These are phyloP conservation scores for Heterocephalus glaber DNA, from an alignment of 2,113 vertebrate genomes.

Conservation along the genomic window DNA sequence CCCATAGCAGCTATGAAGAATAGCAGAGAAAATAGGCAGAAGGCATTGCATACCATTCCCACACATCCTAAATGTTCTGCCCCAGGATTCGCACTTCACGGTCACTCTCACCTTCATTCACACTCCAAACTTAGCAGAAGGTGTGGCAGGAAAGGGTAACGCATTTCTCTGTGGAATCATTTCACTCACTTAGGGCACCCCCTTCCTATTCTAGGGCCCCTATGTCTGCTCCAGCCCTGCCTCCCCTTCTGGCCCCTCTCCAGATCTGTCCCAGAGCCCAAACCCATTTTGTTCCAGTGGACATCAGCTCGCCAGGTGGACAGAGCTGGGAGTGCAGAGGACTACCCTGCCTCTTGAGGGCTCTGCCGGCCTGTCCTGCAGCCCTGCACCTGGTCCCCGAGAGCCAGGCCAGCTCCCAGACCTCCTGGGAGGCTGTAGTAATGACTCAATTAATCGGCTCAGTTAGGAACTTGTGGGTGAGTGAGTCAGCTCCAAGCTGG, in stretches of 20 bases:
- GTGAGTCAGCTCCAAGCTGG: slow-evolving; percentile 36
- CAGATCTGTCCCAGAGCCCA: background rate
- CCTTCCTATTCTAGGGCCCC: background rate
- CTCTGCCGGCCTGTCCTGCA: background rate
- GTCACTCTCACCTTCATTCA: slow-evolving; percentile 13
- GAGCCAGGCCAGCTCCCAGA: slow-evolving; percentile 37
- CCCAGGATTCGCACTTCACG: background rate
- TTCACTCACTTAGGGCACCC: fast-evolving
- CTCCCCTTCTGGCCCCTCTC: no score
- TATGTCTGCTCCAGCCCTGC: background rate
- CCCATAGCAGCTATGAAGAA: fast-evolving
- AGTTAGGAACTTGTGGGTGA: slow-evolving; percentile 72
- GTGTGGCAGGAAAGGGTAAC: background rate
- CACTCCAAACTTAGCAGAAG: slow-evolving; percentile 65
- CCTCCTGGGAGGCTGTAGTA: slow-evolving; percentile 71
- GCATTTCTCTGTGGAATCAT: background rate
- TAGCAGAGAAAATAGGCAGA: background rate
- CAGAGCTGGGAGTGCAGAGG: background rate
- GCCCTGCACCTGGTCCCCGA: slow-evolving; percentile 53
- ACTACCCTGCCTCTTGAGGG: fast-evolving
- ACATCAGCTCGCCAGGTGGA: background rate
- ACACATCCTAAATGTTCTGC: fast-evolving
- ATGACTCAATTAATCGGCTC: slow-evolving; percentile 77
- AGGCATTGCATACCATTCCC: fast-evolving
- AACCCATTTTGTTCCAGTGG: background rate